These are phyloP conservation scores for Smittia aterrima DNA, from an alignment of 2,888 invertebrate genomes.

Conservation along the genomic window DNA sequence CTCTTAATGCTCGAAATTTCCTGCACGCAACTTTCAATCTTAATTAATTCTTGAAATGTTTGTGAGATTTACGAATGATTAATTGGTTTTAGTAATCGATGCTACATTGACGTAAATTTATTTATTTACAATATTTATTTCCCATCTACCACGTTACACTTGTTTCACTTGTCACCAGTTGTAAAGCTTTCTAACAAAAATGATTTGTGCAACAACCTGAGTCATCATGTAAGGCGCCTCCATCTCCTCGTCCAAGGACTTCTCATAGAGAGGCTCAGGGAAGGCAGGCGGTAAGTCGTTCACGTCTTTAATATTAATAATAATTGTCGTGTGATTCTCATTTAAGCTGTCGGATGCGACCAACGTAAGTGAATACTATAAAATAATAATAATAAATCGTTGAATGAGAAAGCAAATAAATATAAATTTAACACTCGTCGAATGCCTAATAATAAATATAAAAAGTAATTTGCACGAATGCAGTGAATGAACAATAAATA, in stretches of 20 bases:
- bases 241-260: constrained; percentile 64
- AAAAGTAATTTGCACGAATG: not conserved
- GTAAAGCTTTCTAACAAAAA: not conserved
- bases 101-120: not conserved
- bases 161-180: not conserved
- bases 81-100: not conserved
- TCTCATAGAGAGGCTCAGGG: constrained; percentile 67
- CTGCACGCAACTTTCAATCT: not conserved
- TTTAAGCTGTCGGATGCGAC: constrained; percentile 87
- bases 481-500: not conserved
- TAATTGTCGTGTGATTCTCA: constrained; percentile 81
- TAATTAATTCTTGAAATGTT: not conserved
- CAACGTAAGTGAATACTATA: constrained; percentile 81
- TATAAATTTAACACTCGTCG: not conserved
- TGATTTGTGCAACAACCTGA: constrained; percentile 60
- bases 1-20: not conserved
- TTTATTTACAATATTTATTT: not conserved
- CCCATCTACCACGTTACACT: not conserved
- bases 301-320: constrained; percentile 79
- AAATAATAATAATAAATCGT: constrained; percentile 45
- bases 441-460: not conserved
- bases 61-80: not conserved
- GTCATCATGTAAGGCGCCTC: constrained; percentile 70
- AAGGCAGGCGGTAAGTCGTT: constrained; percentile 88
- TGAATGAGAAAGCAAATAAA: not conserved